These are phyloP conservation scores for Erythrocebus patas DNA, from an alignment of 2,113 vertebrate genomes.

Conservation along the genomic window DNA sequence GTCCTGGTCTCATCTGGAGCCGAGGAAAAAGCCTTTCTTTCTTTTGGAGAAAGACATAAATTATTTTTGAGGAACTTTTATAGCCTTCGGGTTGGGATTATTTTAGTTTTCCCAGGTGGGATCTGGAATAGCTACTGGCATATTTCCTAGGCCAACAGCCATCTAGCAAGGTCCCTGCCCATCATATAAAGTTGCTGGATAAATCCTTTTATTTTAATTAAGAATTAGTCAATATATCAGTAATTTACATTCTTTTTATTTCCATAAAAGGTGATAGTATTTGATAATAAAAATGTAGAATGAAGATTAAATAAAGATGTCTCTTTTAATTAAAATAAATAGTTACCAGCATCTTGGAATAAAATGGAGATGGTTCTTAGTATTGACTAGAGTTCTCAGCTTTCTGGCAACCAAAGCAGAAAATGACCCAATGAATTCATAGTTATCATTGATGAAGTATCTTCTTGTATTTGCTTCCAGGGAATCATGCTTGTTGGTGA, in stretches of 20 bases:
- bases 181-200: not conserved
- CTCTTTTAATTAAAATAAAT: not conserved
- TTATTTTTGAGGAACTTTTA: not conserved
- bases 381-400: not conserved
- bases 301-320: not conserved
- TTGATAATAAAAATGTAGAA: not conserved
- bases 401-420: not conserved
- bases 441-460: rapidly evolving
- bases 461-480: constrained; percentile 72
- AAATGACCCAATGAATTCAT: not conserved
- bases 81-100: not conserved
- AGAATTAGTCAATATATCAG: not conserved
- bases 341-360: not conserved
- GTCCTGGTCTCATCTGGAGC: not conserved
- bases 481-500: constrained; percentile 92
- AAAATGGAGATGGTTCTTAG: not conserved
- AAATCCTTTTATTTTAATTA: not conserved
- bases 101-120: not conserved
- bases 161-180: not conserved
- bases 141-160: not conserved
- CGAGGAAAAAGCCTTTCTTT: not conserved
- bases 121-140: not conserved
- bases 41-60: not conserved
- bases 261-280: not conserved
- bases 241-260: not conserved